Evolutionary conservation across 2,113 vertebrate species (phyloP), one percentile per base, ranked within the genome.

Genomic region (Amia ocellicauda): DNA sequence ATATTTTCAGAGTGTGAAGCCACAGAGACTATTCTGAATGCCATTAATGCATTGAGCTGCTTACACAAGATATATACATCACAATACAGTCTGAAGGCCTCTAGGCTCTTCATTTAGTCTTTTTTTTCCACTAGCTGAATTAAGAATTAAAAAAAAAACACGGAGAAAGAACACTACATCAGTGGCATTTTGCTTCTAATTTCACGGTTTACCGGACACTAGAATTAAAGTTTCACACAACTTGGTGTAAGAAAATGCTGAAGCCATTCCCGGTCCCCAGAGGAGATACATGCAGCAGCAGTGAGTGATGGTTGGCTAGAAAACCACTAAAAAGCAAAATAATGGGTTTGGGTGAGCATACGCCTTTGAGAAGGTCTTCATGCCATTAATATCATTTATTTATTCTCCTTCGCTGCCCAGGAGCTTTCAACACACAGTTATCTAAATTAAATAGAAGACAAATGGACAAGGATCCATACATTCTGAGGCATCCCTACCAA

Each of bases 151-250:
- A 16, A 7, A 13, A 55, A 26, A 22, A 27, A 28, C 22, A 36
- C 5, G 22, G 36, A 64, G 42, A 23, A 28, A 16, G 20, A 31
- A 22, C 41, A 50, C 40, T 47, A 29, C 8, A 31, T 1, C n/a
- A 17, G 28, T 26, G 19, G 26, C 10, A 43, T 31, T 36, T 16
- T 51, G 17, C 28, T 26, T 36, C 55, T 36, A 84, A 83, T 86
- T 85, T 85, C 83, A 86, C 62, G 58, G 82, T 62, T 58, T 71
- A 69, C 27, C 45, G 42, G 64, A 60, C 72, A 60, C 72, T 57
- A 76, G 70, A 78, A 79, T 80, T 68, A 49, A 71, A 66, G 64
- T 71, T 79, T 83, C 67, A 69, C 73, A 53, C 69, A 4, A 69
- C 76, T 70, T 66, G 78, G 77, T 54, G 69, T 70, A 47, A 47